Percentiles rank a stretch among this genome's conserved stretches.
These are phyloP conservation scores for Hirtodrosophila cameraria DNA, from an alignment of 2,888 invertebrate species.

Conservation along the genomic window DNA sequence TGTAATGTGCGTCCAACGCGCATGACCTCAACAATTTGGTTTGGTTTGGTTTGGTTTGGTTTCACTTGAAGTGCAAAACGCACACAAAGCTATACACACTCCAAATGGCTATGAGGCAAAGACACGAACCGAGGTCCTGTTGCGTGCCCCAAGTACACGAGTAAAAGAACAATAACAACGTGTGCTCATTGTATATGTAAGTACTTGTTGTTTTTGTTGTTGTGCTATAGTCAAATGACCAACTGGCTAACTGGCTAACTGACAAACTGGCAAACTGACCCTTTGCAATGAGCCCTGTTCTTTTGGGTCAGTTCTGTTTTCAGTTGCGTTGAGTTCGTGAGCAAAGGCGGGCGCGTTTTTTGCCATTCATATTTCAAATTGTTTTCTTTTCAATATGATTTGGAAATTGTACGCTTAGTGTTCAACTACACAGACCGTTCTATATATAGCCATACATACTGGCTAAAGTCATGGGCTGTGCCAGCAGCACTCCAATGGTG, in stretches of 20 bases:
- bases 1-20: slow-evolving; percentile 74
- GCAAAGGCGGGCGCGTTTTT: slow-evolving; percentile 71
- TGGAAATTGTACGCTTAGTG: slow-evolving; percentile 31
- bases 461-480: slow-evolving; percentile 76
- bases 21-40: slow-evolving; percentile 79
- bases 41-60: too few relatives aligned
- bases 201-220: slow-evolving; percentile 13
- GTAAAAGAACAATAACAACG: slow-evolving; percentile 11
- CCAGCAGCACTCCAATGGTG: slow-evolving; percentile 82
- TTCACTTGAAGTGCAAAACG: slow-evolving; percentile 69
- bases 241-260: slow-evolving; percentile 22
- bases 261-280: slow-evolving; percentile 54
- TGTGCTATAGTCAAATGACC: slow-evolving; percentile 44
- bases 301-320: slow-evolving; percentile 74
- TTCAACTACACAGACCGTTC: slow-evolving; percentile 8
- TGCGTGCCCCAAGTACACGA: slow-evolving; percentile 53
- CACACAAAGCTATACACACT: slow-evolving; percentile 44
- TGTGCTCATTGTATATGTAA: slow-evolving; percentile 33
- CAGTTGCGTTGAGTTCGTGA: slow-evolving; percentile 79
- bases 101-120: slow-evolving; percentile 22
- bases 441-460: slow-evolving; percentile 23
- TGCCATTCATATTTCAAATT: slow-evolving; percentile 46
- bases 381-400: slow-evolving; percentile 46
- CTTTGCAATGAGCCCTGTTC: slow-evolving; percentile 34
- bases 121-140: slow-evolving; percentile 56